Evolutionary conservation across 2,797 vertebrate genomes (phyloP).

Genomic region (Gymnothorax reevesii): DNA sequence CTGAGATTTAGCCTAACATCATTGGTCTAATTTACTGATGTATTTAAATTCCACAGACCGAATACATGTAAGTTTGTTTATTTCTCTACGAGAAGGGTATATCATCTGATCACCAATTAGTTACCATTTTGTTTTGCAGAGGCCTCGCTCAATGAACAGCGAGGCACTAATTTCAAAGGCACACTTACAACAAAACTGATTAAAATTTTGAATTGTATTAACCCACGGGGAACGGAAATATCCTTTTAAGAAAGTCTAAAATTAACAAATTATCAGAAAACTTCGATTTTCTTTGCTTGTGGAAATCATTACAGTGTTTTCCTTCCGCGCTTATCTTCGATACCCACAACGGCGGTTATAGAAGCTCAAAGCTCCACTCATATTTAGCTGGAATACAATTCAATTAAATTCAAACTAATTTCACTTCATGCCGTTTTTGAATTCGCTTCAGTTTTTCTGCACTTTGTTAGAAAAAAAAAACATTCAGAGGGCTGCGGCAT

Average conservation of each 20-base stretch:
- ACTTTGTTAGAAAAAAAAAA: background rate
- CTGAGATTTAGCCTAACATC: too few species aligned
- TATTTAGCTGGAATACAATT: slow-evolving; percentile 1
- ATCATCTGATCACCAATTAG: background rate
- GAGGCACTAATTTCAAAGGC: background rate
- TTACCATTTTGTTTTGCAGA: background rate
- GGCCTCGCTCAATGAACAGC: background rate
- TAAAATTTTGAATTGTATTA: background rate
- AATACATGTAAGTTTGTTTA: background rate
- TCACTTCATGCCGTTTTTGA: background rate
- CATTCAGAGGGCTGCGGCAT: background rate
- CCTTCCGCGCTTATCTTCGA: background rate
- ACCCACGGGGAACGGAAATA: background rate
- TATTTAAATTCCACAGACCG: background rate
- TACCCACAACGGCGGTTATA: background rate
- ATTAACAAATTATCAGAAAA: background rate
- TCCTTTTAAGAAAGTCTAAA: background rate
- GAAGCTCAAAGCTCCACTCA: slow-evolving; percentile 3
- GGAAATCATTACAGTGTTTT: background rate
- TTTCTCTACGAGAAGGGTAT: background rate
- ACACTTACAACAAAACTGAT: too few species aligned
- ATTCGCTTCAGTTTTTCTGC: background rate
- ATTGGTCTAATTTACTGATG: background rate
- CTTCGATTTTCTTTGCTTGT: background rate
- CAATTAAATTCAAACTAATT: background rate